phyloP scores from a whole-genome alignment of 2,888 invertebrate species.

The Caenorhabditis wallacei region DNA sequence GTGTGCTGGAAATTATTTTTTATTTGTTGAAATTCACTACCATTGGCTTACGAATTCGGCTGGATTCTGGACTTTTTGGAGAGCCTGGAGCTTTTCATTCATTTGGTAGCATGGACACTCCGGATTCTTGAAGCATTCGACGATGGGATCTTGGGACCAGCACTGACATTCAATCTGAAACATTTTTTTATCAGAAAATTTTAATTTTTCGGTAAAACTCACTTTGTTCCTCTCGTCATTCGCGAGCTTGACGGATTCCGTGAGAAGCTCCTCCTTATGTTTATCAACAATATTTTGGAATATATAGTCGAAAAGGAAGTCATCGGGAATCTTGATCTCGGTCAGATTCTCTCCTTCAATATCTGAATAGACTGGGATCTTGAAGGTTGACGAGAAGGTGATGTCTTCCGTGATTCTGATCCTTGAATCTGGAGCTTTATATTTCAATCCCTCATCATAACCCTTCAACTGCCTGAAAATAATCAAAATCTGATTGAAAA shows the following conservation, averaged over 20 bases:
- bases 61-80: not conserved
- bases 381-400: not conserved
- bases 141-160: not conserved
- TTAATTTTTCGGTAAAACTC: not conserved
- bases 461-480: not conserved
- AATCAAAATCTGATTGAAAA: not conserved
- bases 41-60: not conserved
- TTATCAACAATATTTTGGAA: not conserved
- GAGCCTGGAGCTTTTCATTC: not conserved
- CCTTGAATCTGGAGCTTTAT: not conserved
- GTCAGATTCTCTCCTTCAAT: not conserved
- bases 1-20: not conserved
- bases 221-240: not conserved
- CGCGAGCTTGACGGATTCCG: not conserved
- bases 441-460: not conserved
- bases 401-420: not conserved
- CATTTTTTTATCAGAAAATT: too few species aligned
- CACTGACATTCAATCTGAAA: constrained; percentile 15
- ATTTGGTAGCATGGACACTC: not conserved
- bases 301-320: not conserved
- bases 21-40: not conserved
- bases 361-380: not conserved
- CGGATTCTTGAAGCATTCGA: not conserved
- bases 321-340: not conserved
- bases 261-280: not conserved